phyloP scores from a whole-genome alignment of 2,113 vertebrate species.

The Crotalus horridus region DNA sequence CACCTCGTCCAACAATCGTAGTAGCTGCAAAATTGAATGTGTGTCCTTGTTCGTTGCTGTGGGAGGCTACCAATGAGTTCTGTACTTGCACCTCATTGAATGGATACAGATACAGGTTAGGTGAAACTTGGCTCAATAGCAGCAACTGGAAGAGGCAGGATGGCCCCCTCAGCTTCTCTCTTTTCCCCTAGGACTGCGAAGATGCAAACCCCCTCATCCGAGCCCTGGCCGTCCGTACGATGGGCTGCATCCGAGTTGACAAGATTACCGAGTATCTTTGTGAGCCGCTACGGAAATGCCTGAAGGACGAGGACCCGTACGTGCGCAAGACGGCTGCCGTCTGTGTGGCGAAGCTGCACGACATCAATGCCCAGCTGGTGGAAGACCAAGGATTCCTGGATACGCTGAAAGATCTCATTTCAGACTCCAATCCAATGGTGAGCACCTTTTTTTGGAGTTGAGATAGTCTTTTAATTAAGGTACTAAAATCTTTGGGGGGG shows the following conservation, averaged over 20 bases:
- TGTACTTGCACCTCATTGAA: no score
- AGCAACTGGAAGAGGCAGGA: no score
- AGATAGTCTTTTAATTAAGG: background rate
- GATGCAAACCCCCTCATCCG: slow-evolving; percentile 97
- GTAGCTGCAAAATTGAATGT: no score
- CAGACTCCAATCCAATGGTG: slow-evolving; percentile 98
- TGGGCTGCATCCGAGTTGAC: slow-evolving; percentile 98
- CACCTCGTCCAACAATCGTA: no score
- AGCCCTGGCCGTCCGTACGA: slow-evolving; percentile 92
- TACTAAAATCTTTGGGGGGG: background rate
- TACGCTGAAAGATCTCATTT: slow-evolving; percentile 97
- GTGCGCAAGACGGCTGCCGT: slow-evolving; percentile 95
- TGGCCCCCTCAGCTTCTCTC: background rate
- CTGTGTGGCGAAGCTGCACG: slow-evolving; percentile 96
- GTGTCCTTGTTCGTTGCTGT: no score
- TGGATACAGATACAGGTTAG: no score
- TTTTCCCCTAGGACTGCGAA: slow-evolving; percentile 84
- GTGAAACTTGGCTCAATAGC: no score
- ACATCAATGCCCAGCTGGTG: slow-evolving; percentile 95
- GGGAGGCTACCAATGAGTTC: no score
- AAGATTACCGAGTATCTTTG: slow-evolving; percentile 98
- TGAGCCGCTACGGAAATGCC: slow-evolving; percentile 92
- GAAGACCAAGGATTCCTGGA: slow-evolving; percentile 98
- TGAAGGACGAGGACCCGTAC: slow-evolving; percentile 97
- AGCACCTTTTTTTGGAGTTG: background rate